Conservation (phyloP, 2,113 vertebrate genomes). For the Perca schrenkii region DNA sequence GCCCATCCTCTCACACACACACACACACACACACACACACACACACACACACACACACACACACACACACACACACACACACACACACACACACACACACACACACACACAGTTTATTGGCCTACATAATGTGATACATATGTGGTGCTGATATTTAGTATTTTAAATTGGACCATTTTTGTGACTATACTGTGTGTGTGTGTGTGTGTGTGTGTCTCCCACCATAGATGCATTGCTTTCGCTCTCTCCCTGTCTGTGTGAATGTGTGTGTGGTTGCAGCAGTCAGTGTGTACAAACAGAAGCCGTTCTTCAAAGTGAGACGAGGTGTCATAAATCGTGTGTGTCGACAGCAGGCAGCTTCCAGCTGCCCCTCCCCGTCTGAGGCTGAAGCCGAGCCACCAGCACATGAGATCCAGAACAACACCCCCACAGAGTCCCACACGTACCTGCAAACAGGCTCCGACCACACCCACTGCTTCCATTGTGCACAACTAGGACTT, state of each 20-base stretch:
- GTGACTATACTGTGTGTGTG: too few species aligned
- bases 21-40: not conserved
- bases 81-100: not conserved
- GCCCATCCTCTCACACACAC: not conserved
- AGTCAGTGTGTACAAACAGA: constrained; percentile 52
- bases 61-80: not conserved
- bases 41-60: not conserved
- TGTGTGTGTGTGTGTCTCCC: not conserved
- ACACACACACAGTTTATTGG: not conserved
- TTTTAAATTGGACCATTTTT: not conserved
- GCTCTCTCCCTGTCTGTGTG: not conserved
- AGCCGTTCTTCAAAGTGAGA: constrained; percentile 56
- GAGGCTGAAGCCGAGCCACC: constrained; percentile 25
- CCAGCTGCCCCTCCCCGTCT: constrained; percentile 70
- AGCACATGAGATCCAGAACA: constrained; percentile 6
- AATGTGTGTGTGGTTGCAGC: constrained; percentile 16
- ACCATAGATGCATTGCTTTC: too few species aligned
- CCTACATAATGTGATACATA: too few species aligned
- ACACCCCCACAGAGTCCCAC: not conserved
- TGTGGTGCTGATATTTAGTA: not conserved
- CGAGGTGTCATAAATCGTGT: constrained; percentile 61
- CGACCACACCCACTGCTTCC: not conserved
- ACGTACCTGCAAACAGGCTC: constrained; percentile 18
- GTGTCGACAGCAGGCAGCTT: constrained; percentile 64
- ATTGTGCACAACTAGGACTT: not conserved